Conservation (phyloP, 1,140 invertebrate species). For the Hypothenemus hampei region DNA sequence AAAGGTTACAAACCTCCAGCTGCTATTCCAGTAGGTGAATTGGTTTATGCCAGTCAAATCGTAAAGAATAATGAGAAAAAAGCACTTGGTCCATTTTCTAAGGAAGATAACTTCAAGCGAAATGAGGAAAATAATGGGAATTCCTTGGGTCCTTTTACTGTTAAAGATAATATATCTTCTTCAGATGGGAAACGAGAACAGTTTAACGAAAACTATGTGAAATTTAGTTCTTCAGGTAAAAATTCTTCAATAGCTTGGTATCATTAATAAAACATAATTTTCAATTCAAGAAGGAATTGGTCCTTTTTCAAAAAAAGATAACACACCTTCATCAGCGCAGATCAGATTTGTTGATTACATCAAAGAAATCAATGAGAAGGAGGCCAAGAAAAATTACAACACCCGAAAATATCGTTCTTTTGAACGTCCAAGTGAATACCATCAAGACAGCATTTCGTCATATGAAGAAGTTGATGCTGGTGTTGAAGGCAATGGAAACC, state of each 20-base stretch:
- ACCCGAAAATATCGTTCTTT: conserved; percentile 48
- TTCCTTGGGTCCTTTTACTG: conserved; percentile 43
- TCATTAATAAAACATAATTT: conserved; percentile 3
- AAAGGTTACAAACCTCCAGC: conserved; percentile 59
- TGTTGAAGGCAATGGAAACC: background rate
- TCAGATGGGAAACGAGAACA: conserved; percentile 39
- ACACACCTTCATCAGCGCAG: conserved; percentile 52
- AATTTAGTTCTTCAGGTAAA: conserved; percentile 31
- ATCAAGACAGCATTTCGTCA: no score
- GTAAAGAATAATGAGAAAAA: conserved; percentile 27
- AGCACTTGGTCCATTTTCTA: conserved; percentile 41
- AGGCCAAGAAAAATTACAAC: conserved; percentile 53
- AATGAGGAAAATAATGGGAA: conserved; percentile 19
- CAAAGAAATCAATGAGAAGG: conserved; percentile 58
- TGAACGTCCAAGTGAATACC: conserved; percentile 32
- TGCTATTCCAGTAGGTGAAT: conserved; percentile 51
- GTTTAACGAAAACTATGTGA: conserved; percentile 43
- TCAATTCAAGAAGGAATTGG: conserved; percentile 48
- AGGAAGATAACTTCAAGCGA: conserved; percentile 40
- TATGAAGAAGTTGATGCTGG: background rate
- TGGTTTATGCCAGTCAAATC: conserved; percentile 48
- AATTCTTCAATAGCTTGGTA: background rate
- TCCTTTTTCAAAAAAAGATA: conserved; percentile 55
- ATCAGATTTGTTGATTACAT: conserved; percentile 59
- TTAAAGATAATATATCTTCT: conserved; percentile 44